Evolutionary conservation across 2,113 vertebrate species (phyloP).

Genomic region (Toxostoma redivivum): DNA sequence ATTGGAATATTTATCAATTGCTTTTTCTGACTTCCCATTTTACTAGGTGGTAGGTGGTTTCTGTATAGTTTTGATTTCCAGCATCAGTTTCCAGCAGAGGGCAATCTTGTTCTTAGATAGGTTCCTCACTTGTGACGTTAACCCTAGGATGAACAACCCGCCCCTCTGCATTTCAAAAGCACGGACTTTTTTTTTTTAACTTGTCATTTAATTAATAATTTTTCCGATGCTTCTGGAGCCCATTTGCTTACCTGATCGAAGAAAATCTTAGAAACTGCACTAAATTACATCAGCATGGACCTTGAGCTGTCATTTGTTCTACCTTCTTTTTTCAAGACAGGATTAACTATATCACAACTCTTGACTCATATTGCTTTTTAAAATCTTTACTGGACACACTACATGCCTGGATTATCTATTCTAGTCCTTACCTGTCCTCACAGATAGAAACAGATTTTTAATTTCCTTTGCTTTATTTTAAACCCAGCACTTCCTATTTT

Average conservation of each 20-base stretch:
- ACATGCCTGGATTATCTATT: background rate
- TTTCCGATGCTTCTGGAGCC: background rate
- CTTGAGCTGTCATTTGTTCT: background rate
- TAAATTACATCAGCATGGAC: background rate
- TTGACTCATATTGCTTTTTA: background rate
- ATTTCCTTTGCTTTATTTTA: background rate
- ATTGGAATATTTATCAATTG: background rate
- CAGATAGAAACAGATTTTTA: background rate
- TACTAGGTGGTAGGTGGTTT: background rate
- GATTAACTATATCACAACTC: background rate
- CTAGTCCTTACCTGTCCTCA: background rate
- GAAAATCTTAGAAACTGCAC: background rate
- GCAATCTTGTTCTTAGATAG: slow-evolving; percentile 32
- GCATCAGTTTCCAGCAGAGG: slow-evolving; percentile 47
- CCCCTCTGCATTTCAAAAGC: background rate
- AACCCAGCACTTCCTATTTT: background rate
- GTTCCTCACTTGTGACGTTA: background rate
- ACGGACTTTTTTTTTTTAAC: background rate
- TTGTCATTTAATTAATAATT: background rate
- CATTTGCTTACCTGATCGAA: background rate
- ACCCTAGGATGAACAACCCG: background rate
- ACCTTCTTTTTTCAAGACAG: background rate
- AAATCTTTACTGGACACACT: background rate
- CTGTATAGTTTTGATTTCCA: background rate
- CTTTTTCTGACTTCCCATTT: background rate